Evolutionary conservation across 2,888 invertebrate genomes (phyloP).

Genomic region (Tholera decimalis): DNA sequence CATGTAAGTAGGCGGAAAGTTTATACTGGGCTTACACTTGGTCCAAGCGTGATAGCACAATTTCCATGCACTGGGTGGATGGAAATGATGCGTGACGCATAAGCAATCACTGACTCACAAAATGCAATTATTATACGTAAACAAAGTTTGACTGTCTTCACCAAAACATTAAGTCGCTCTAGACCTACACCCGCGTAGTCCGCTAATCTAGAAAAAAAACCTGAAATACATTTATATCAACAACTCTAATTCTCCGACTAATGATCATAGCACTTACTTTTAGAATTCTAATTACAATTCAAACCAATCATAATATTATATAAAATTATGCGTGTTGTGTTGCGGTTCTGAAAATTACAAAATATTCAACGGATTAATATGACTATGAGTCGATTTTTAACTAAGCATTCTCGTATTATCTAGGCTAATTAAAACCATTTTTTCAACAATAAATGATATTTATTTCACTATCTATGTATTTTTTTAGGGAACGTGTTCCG

Average conservation of each 20-base stretch:
- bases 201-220: neutral
- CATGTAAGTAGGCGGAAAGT: constrained; percentile 25
- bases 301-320: too few relatives aligned
- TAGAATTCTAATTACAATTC: neutral
- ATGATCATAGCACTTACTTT: neutral
- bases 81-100: constrained; percentile 12
- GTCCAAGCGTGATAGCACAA: constrained; percentile 22
- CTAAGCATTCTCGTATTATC: constrained; percentile 1
- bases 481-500: constrained; percentile 42
- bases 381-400: neutral
- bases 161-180: neutral
- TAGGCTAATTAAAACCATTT: constrained; percentile 11
- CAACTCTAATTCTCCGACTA: neutral
- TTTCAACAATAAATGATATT: constrained; percentile 31
- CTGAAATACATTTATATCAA: neutral
- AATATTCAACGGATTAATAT: neutral
- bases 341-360: neutral
- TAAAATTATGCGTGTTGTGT: too few relatives aligned
- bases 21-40: constrained; percentile 11
- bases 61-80: constrained; percentile 3
- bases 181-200: neutral
- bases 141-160: neutral
- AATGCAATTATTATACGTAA: constrained; percentile 13
- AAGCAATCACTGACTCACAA: constrained; percentile 26
- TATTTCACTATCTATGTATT: constrained; percentile 34